Evolutionary conservation across 2,797 vertebrate species (phyloP).

Genomic region (Netta rufina): DNA sequence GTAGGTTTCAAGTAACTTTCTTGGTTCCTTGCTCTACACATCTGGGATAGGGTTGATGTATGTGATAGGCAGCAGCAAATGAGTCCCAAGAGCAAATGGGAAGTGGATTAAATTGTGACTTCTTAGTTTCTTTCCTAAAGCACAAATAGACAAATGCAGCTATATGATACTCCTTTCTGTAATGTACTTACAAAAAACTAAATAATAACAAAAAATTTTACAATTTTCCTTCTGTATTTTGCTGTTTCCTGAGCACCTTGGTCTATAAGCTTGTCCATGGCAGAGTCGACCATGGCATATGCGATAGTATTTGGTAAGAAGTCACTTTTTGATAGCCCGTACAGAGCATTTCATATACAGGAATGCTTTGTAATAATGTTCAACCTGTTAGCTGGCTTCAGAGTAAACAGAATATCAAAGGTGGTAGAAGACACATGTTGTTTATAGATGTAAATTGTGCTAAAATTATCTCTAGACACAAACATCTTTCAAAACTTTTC

Average conservation of each 20-base stretch:
- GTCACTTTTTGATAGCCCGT: fast-evolving
- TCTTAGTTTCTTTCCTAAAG: not conserved
- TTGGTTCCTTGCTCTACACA: not conserved
- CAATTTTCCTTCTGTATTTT: not conserved
- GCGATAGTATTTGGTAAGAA: not conserved
- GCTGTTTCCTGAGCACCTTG: not conserved
- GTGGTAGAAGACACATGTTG: not conserved
- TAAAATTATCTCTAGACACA: not conserved
- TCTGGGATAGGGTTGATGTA: not conserved
- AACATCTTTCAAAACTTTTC: not conserved
- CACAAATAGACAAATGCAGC: not conserved
- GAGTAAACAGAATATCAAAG: not conserved
- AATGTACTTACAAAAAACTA: not conserved
- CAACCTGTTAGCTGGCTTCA: not conserved
- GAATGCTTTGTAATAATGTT: not conserved
- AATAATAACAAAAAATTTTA: not conserved
- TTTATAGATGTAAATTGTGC: not conserved
- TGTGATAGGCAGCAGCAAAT: not conserved
- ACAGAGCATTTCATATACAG: not conserved
- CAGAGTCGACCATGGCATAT: not conserved
- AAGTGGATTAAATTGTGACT: not conserved
- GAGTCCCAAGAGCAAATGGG: not conserved
- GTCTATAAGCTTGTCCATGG: not conserved
- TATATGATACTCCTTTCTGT: not conserved
- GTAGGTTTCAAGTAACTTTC: not conserved